phyloP scores from a whole-genome alignment of 1,140 invertebrate genomes.

The Zaprionus africanus region DNA sequence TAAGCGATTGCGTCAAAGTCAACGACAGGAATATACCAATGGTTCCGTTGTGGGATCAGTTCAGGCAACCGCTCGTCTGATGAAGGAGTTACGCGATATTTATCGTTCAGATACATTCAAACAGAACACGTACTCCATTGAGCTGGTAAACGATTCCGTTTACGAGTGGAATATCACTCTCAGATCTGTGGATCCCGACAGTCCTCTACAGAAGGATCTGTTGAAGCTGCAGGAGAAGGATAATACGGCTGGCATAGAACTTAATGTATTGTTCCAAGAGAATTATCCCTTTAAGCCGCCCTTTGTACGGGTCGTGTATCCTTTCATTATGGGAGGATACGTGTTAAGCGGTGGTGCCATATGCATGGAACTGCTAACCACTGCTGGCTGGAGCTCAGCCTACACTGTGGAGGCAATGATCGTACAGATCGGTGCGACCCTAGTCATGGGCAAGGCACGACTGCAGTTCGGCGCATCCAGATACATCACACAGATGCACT shows the following conservation, averaged over 20 bases:
- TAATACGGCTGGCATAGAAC: conserved; percentile 97
- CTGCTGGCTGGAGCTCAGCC: conserved; percentile 99
- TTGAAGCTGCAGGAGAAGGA: conserved; percentile 97
- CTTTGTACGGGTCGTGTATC: conserved; percentile 98
- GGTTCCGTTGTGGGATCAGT: conserved; percentile 97
- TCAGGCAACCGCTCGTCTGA: conserved; percentile 98
- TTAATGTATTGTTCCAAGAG: conserved; percentile 99
- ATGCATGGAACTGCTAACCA: conserved; percentile 99
- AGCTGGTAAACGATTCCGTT: conserved; percentile 98
- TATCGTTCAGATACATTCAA: conserved; percentile 99
- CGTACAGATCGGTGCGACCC: conserved; percentile 99
- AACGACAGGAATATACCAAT: conserved; percentile 93
- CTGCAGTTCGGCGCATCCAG: conserved; percentile 97
- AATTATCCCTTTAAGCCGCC: conserved; percentile 99
- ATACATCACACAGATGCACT: conserved; percentile 90
- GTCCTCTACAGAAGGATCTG: conserved; percentile 97
- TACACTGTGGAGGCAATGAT: conserved; percentile 99
- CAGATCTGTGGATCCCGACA: conserved; percentile 98
- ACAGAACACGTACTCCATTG: conserved; percentile 92
- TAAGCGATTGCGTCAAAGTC: conserved; percentile 96
- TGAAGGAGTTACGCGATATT: conserved; percentile 98
- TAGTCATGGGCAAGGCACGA: conserved; percentile 99
- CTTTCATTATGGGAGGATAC: conserved; percentile 88
- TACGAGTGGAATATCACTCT: conserved; percentile 99
- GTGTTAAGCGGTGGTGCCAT: conserved; percentile 96